Conservation (phyloP, 2,888 invertebrate species). For the Archaeoteleia sp. region DNA sequence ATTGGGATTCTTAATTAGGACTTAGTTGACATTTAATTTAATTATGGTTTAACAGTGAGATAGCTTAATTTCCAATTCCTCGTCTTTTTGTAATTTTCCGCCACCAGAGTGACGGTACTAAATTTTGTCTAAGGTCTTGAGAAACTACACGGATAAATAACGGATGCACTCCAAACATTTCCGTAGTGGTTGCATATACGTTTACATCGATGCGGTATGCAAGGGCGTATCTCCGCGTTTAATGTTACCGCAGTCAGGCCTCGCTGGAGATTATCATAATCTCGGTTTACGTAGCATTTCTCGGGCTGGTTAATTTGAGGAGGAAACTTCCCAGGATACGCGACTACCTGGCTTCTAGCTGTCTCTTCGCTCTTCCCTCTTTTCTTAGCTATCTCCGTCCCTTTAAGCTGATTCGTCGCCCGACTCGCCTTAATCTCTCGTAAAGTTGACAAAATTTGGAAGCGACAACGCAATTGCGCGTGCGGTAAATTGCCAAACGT, state of each 20-base stretch:
- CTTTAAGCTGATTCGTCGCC: constrained; percentile 62
- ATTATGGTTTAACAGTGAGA: no score
- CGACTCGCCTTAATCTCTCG: constrained; percentile 61
- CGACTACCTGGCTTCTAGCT: constrained; percentile 49
- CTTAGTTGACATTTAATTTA: constrained; percentile 14
- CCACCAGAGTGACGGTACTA: no score
- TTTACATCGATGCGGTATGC: constrained; percentile 52
- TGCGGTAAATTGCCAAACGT: constrained; percentile 44
- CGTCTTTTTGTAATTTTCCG: no score
- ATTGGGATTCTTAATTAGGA: constrained; percentile 1
- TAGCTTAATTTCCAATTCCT: no score
- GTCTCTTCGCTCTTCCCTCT: constrained; percentile 50
- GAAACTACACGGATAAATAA: constrained; percentile 37
- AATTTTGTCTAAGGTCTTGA: no score
- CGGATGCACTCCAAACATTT: constrained; percentile 36
- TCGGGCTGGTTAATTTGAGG: constrained; percentile 72
- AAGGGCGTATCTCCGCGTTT: constrained; percentile 71
- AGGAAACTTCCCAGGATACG: constrained; percentile 70
- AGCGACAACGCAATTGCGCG: constrained; percentile 50
- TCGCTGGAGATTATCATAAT: constrained; percentile 74
- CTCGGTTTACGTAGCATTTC: constrained; percentile 72
- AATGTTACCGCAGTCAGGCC: constrained; percentile 72
- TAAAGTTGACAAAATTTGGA: constrained; percentile 59
- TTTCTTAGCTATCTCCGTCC: constrained; percentile 45
- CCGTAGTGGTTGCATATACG: constrained; percentile 45